Evolutionary conservation across 2,113 vertebrate species (phyloP).

Genomic region (Scomber colias): DNA sequence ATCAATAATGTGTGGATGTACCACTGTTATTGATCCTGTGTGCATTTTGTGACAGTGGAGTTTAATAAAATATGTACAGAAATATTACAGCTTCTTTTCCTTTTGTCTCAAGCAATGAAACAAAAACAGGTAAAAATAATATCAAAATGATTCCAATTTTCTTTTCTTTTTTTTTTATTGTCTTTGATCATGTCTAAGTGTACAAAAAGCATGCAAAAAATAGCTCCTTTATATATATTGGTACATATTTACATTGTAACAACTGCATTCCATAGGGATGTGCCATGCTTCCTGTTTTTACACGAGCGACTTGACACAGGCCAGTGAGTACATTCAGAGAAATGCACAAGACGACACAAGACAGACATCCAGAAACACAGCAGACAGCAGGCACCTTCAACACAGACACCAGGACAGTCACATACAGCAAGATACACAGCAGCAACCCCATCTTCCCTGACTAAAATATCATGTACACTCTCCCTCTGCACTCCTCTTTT

Average conservation of each 20-base stretch:
- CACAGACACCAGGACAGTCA: constrained; percentile 36
- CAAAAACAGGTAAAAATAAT: neutral
- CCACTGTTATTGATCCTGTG: neutral
- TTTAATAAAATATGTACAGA: constrained; percentile 60
- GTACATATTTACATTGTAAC: constrained; percentile 87
- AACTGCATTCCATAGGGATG: constrained; percentile 73
- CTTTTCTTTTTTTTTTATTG: constrained; percentile 62
- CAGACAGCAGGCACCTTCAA: constrained; percentile 46
- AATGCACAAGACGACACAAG: constrained; percentile 58
- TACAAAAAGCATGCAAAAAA: constrained; percentile 91
- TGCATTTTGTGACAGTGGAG: constrained; percentile 25
- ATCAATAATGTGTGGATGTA: neutral
- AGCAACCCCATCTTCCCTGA: constrained; percentile 1
- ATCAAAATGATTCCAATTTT: constrained; percentile 1
- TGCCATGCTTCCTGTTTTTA: constrained; percentile 76
- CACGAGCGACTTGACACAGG: constrained; percentile 28
- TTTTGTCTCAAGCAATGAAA: neutral
- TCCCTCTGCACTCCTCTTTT: constrained; percentile 21
- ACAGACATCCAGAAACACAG: constrained; percentile 54
- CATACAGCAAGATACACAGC: constrained; percentile 24
- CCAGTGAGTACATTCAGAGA: constrained; percentile 74
- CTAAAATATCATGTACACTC: constrained; percentile 26
- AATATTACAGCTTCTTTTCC: neutral
- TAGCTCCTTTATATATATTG: constrained; percentile 83
- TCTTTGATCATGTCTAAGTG: constrained; percentile 74